Evolutionary conservation across 2,113 vertebrate species (phyloP), one percentile per base, ranked within the genome.

Genomic region (Peromyscus leucopus): DNA sequence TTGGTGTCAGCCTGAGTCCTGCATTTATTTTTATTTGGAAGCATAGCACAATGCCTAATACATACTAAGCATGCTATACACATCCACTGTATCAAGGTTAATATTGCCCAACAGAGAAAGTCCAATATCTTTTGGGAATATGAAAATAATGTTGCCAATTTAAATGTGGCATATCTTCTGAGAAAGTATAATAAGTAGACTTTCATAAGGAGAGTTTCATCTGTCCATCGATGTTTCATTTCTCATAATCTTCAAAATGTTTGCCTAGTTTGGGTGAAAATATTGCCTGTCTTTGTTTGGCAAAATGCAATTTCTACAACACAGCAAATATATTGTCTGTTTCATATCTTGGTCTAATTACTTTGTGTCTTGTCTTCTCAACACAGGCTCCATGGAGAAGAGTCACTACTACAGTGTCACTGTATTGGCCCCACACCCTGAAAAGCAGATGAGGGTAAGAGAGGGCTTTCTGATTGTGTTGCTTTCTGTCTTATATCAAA

Each of bases 281-380:
- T 75, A 80, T 91, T 90, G 42, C 16, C 28, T 28, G 86, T 12
- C 17, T 96, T 95, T 87, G 21, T 86, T 78, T 85, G 82, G 19
- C 28, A 96, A 95, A 93, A 72, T 39, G 19, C 19, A 88, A 92
- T 74, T 90, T 89, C n/a, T 87, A 93, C 94, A 90, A 89, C 7
- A 93, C 82, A 67, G 24, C 16, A 61, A 92, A 36, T 7, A 63
- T 10, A 48, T 63, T 80, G 36, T n/a, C n/a, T 94, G 36, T 3
- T 93, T 94, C n/a, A 36, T 63, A 59, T 75, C 26, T 91, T 90
- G 74, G 1, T 89, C 10, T 1, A 46, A 0, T 69, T 80, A 89
- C 10, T 89, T 86, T 96, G 4, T 46, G 16, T 55, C 5, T 9
- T 33, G 72, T 88, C 90, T 94, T 90, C 59, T 46, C 17, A 7